phyloP scores from a whole-genome alignment of 2,888 invertebrate species.

The Lysandra bellargus region DNA sequence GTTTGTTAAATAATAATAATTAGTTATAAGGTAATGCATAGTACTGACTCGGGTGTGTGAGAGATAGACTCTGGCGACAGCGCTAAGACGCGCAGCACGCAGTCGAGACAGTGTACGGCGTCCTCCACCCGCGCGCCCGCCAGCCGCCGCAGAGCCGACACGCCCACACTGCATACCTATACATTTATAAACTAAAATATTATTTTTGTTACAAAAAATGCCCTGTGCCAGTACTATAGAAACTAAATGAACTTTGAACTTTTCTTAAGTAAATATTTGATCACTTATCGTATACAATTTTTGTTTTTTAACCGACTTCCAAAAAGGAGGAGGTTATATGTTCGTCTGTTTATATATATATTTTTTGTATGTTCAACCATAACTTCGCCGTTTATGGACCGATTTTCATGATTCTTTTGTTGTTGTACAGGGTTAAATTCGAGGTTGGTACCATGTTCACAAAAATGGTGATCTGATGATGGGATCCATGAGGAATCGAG shows the following conservation, averaged over 20 bases:
- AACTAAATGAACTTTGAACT: not conserved
- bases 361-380: no score
- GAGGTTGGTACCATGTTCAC: no score
- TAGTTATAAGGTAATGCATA: not conserved
- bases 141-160: constrained; percentile 53
- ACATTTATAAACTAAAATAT: constrained; percentile 27
- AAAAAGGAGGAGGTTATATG: no score
- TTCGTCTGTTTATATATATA: no score
- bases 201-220: not conserved
- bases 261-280: no score
- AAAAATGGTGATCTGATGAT: no score
- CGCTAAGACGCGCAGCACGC: constrained; percentile 60
- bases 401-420: no score
- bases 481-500: no score
- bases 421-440: no score
- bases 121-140: constrained; percentile 51
- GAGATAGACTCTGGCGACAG: constrained; percentile 67
- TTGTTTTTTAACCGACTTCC: no score
- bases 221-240: no score
- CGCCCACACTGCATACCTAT: constrained; percentile 65
- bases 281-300: not conserved
- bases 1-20: not conserved
- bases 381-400: no score
- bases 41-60: constrained; percentile 59
- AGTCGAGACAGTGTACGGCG: constrained; percentile 61